phyloP scores from a whole-genome alignment of 2,888 invertebrate species.

The Monopis laevigella region DNA sequence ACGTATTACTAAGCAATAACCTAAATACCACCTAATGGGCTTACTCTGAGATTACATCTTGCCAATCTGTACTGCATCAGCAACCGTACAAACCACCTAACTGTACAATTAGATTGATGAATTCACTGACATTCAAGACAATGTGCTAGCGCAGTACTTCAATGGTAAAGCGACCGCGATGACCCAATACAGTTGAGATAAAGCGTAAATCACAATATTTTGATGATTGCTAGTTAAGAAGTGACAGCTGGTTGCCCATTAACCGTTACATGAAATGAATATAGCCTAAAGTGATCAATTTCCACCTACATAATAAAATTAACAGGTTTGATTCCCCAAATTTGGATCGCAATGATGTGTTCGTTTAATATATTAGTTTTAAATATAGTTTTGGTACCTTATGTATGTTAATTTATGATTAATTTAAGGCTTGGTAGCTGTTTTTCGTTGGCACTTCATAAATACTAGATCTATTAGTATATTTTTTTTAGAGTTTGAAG shows the following conservation, averaged over 20 bases:
- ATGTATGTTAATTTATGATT: too few species aligned
- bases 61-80: constrained; percentile 20
- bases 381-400: too few species aligned
- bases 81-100: constrained; percentile 25
- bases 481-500: too few species aligned
- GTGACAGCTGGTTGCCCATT: constrained; percentile 26
- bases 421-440: too few species aligned
- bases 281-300: constrained; percentile 30
- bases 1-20: constrained; percentile 23
- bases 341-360: constrained; percentile 4
- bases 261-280: constrained; percentile 25
- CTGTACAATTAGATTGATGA: constrained; percentile 47
- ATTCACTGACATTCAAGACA: constrained; percentile 45
- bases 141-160: constrained; percentile 36
- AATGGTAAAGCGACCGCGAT: constrained; percentile 29
- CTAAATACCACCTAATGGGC: constrained; percentile 31
- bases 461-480: too few species aligned
- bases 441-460: too few species aligned
- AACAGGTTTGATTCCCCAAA: neutral
- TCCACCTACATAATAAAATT: constrained; percentile 29
- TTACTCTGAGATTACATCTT: constrained; percentile 29
- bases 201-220: constrained; percentile 44
- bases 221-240: constrained; percentile 36
- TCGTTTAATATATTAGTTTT: too few species aligned
- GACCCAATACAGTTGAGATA: constrained; percentile 34